These are phyloP conservation scores for Xylota segnis DNA, from an alignment of 2,888 invertebrate species.

Conservation along the genomic window DNA sequence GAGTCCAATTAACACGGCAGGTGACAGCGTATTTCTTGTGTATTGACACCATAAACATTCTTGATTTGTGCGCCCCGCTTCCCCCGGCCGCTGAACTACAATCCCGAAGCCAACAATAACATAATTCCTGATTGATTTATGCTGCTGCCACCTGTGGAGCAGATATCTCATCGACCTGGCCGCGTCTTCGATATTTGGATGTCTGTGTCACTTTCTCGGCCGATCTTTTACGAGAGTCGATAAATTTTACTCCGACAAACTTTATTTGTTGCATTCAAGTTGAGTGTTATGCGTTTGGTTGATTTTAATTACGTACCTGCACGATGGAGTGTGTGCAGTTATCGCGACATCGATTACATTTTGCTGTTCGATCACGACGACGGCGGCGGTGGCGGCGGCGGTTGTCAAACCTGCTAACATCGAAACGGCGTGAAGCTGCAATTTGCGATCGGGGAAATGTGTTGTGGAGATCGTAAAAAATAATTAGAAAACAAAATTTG, in stretches of 20 bases:
- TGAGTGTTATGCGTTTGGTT: constrained; percentile 5
- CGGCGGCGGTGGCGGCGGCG: too few relatives aligned
- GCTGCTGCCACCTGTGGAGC: constrained; percentile 68
- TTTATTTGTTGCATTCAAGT: background rate
- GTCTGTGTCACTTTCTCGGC: constrained; percentile 56
- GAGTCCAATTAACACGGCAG: constrained; percentile 73
- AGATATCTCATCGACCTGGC: constrained; percentile 66
- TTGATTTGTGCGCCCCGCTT: constrained; percentile 12
- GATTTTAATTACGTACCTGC: constrained; percentile 21
- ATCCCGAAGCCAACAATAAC: constrained; percentile 30
- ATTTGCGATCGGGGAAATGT: constrained; percentile 38
- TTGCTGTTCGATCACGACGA: constrained; percentile 6
- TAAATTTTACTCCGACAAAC: constrained; percentile 40
- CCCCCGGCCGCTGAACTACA: constrained; percentile 30
- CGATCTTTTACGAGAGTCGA: constrained; percentile 51
- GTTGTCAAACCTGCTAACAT: constrained; percentile 5
- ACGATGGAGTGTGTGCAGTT: constrained; percentile 11
- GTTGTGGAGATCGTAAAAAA: constrained; percentile 60
- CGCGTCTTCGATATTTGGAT: constrained; percentile 20
- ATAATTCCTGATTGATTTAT: constrained; percentile 74
- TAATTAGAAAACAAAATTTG: constrained; percentile 36
- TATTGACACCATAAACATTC: constrained; percentile 67
- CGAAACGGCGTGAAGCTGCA: constrained; percentile 23
- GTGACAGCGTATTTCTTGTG: constrained; percentile 65
- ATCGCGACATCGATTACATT: constrained; percentile 13